Conservation (phyloP, 2,888 invertebrate species). For the Coelogynopora nodosa region DNA sequence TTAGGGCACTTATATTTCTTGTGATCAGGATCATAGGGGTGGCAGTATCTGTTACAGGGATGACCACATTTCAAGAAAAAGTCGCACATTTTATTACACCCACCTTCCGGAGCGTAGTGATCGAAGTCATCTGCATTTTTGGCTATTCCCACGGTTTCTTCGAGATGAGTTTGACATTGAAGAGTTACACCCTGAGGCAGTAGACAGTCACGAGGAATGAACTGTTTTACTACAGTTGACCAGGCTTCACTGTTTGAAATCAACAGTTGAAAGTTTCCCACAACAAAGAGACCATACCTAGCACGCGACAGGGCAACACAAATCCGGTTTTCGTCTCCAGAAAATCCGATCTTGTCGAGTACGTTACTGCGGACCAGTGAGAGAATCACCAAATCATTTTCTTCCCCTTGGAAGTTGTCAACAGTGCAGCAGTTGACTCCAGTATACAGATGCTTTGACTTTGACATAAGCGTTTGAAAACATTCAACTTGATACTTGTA, state of each 20-base stretch:
- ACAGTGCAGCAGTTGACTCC: slow-evolving; percentile 69
- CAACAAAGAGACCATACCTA: slow-evolving; percentile 56
- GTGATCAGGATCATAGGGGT: neutral
- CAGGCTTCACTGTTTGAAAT: slow-evolving; percentile 47
- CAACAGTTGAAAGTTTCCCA: slow-evolving; percentile 55
- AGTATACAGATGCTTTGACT: neutral
- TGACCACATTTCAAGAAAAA: slow-evolving; percentile 22
- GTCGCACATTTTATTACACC: slow-evolving; percentile 12
- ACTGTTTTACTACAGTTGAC: neutral
- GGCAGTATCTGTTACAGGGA: neutral
- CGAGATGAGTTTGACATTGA: slow-evolving; percentile 48
- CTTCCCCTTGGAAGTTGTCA: slow-evolving; percentile 78
- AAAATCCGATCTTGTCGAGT: slow-evolving; percentile 55
- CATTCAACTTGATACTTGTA: slow-evolving; percentile 52
- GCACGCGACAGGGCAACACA: slow-evolving; percentile 77
- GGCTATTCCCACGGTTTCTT: neutral
- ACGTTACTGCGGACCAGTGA: slow-evolving; percentile 59
- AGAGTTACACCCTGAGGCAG: slow-evolving; percentile 55
- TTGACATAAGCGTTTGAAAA: slow-evolving; percentile 61
- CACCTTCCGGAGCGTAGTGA: slow-evolving; percentile 2
- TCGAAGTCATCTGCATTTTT: neutral
- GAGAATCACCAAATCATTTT: slow-evolving; percentile 59
- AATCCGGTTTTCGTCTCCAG: slow-evolving; percentile 69
- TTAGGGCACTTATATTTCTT: neutral
- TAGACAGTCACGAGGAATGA: slow-evolving; percentile 45